Conservation (phyloP, 2,797 vertebrate species). For the Pyrocephalus nanus region DNA sequence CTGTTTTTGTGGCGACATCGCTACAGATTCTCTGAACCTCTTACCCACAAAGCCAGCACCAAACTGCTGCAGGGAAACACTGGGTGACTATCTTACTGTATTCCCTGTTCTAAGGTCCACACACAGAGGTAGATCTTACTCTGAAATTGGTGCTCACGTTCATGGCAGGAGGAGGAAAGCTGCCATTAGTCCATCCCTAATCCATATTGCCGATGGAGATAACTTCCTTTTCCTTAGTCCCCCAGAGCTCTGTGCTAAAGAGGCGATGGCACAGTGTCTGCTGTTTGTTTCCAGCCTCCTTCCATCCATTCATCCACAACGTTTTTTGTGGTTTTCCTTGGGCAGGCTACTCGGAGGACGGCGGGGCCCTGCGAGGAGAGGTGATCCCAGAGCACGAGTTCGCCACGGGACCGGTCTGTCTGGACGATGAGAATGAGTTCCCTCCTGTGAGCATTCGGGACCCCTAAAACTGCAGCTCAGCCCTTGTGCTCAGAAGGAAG, state of each 20-base stretch:
- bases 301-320: neutral
- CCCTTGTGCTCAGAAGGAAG: slow-evolving; percentile 39
- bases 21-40: neutral
- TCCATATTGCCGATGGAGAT: neutral
- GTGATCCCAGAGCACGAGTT: slow-evolving; percentile 94
- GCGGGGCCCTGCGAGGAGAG: slow-evolving; percentile 88
- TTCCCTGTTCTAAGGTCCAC: neutral
- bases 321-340: neutral
- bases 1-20: neutral
- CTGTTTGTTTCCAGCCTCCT: neutral
- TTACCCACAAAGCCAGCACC: neutral
- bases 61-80: neutral
- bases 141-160: neutral
- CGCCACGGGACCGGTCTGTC: slow-evolving; percentile 87
- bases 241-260: neutral
- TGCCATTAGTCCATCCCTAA: neutral
- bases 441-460: slow-evolving; percentile 89
- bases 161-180: neutral
- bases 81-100: neutral
- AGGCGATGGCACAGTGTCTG: neutral
- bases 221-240: neutral
- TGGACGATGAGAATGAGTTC: slow-evolving; percentile 93
- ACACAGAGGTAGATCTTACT: neutral
- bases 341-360: slow-evolving; percentile 92
- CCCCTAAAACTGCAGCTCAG: slow-evolving; percentile 76